phyloP scores from a whole-genome alignment of 2,888 invertebrate species.

The Eurois occulta region DNA sequence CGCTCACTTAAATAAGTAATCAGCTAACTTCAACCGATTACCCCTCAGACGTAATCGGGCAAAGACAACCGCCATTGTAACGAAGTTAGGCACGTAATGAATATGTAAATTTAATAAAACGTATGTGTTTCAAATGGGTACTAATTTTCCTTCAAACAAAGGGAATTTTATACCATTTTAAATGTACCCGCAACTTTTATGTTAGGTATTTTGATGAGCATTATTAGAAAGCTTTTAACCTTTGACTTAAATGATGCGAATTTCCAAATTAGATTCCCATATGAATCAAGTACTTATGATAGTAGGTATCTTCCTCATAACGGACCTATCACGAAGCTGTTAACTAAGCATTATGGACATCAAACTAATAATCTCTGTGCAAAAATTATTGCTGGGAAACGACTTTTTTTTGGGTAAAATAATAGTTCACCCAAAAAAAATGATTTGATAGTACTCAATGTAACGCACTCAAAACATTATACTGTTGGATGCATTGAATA shows the following conservation, averaged over 20 bases:
- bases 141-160: conserved; percentile 55
- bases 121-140: conserved; percentile 58
- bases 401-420: background rate
- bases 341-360: background rate
- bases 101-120: conserved; percentile 64
- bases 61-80: conserved; percentile 45
- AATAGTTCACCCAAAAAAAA: too few species aligned
- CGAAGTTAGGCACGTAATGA: conserved; percentile 54
- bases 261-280: conserved; percentile 12
- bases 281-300: background rate
- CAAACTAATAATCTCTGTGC: too few species aligned
- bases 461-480: background rate
- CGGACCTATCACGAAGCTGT: background rate
- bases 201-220: conserved; percentile 13
- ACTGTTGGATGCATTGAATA: background rate
- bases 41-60: conserved; percentile 51
- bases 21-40: conserved; percentile 44
- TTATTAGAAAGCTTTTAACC: conserved; percentile 2
- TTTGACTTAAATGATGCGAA: conserved; percentile 23
- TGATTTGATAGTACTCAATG: background rate
- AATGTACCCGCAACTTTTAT: conserved; percentile 28
- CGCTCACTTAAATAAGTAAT: conserved; percentile 55
- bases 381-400: too few species aligned
- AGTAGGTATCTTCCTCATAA: too few species aligned
- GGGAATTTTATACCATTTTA: conserved; percentile 32